phyloP scores from a whole-genome alignment of 2,797 vertebrate species.

The Gallinago nigripennis region DNA sequence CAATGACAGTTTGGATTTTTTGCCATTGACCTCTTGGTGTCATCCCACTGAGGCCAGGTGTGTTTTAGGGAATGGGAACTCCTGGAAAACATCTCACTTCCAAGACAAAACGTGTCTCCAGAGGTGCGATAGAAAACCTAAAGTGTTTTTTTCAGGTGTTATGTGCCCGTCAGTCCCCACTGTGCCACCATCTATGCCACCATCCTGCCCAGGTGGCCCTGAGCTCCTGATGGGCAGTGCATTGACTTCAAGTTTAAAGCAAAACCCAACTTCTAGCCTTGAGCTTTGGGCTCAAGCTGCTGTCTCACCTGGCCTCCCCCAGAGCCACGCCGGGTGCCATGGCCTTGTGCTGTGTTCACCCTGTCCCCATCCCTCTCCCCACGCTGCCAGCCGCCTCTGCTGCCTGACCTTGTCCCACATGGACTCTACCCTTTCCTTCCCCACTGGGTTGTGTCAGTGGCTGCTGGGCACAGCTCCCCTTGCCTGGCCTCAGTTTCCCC shows the following conservation, averaged over 20 bases:
- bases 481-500: neutral
- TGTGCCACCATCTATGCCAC: neutral
- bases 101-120: neutral
- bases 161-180: neutral
- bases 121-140: neutral
- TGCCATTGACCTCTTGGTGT: rapidly evolving
- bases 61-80: neutral
- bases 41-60: rapidly evolving
- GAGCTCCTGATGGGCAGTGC: rapidly evolving
- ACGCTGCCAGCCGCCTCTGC: neutral
- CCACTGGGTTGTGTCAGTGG: neutral
- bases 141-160: rapidly evolving
- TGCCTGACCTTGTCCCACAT: neutral
- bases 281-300: neutral
- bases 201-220: neutral
- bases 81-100: neutral
- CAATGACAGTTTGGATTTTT: neutral
- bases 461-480: neutral
- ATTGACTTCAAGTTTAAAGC: neutral
- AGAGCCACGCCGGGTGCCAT: neutral
- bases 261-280: neutral
- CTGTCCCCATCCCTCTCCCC: neutral
- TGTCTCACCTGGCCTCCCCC: neutral
- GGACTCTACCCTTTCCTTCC: neutral
- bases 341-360: rapidly evolving